A percentile compares a stretch with the other conserved stretches of the same genome.
phyloP scores from a whole-genome alignment of 2,888 invertebrate genomes.

The Leptopilina syphax region DNA sequence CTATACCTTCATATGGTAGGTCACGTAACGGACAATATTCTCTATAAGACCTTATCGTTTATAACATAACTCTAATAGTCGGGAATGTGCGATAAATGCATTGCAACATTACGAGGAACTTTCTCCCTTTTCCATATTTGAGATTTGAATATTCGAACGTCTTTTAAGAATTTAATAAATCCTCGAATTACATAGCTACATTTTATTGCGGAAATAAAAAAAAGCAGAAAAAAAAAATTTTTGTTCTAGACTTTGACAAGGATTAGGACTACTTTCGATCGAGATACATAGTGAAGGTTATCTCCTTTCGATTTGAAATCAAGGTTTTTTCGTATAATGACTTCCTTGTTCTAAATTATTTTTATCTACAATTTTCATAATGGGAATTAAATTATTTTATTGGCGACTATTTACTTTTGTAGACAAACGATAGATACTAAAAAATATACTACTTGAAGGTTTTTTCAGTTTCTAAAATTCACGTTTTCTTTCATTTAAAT shows the following conservation, averaged over 20 bases:
- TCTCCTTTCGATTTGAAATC: background rate
- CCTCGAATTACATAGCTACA: background rate
- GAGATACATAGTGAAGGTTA: slow-evolving; percentile 7
- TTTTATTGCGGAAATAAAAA: too few species aligned
- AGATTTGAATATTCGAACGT: slow-evolving; percentile 16
- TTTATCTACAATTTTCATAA: background rate
- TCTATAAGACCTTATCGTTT: slow-evolving; percentile 5
- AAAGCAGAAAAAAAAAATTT: background rate
- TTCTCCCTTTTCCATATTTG: slow-evolving; percentile 21
- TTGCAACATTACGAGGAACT: slow-evolving; percentile 27
- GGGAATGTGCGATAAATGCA: slow-evolving; percentile 33
- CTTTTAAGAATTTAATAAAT: too few species aligned
- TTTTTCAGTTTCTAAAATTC: too few species aligned
- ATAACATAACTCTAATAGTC: slow-evolving; percentile 7
- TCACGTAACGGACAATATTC: slow-evolving; percentile 23
- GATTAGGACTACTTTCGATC: slow-evolving; percentile 31
- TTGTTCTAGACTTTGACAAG: slow-evolving; percentile 8
- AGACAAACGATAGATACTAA: too few species aligned
- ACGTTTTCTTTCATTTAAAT: too few species aligned
- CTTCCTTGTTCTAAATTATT: background rate
- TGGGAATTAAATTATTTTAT: slow-evolving; percentile 2
- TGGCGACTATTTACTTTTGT: background rate
- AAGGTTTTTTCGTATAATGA: background rate
- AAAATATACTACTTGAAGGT: too few species aligned
- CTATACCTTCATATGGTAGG: background rate